Evolutionary conservation across 1,140 invertebrate species (phyloP).

Genomic region (Saccostrea cuccullata): DNA sequence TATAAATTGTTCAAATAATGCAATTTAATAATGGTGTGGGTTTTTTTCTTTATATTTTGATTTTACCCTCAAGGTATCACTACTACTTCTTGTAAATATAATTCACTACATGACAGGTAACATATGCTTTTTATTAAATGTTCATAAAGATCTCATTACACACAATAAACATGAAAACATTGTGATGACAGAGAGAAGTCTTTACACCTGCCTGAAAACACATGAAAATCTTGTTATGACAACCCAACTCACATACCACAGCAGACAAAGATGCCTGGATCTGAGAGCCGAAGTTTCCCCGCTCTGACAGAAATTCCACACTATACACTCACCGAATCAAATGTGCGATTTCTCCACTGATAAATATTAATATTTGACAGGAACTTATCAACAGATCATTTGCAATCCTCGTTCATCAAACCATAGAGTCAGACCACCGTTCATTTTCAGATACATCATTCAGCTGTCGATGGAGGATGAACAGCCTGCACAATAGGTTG

Average conservation of each 20-base stretch:
- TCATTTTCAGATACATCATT: conserved; percentile 12
- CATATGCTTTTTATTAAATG: too few relatives aligned
- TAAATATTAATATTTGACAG: conserved; percentile 37
- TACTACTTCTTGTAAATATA: too few relatives aligned
- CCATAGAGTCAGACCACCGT: not conserved
- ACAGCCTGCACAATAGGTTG: conserved; percentile 12
- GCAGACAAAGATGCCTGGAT: not conserved
- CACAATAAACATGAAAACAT: not conserved
- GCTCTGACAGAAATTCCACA: not conserved
- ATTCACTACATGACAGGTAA: too few relatives aligned
- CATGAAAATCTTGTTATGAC: conserved; percentile 11
- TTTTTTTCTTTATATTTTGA: too few relatives aligned
- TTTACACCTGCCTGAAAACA: not conserved
- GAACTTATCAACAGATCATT: conserved; percentile 36
- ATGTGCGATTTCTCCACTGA: conserved; percentile 9
- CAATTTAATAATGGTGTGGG: too few relatives aligned
- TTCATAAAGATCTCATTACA: too few relatives aligned
- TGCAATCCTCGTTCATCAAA: conserved; percentile 25
- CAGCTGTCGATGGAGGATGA: not conserved
- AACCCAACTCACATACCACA: conserved; percentile 9
- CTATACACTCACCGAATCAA: conserved; percentile 16
- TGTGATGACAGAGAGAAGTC: not conserved
- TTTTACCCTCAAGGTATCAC: too few relatives aligned
- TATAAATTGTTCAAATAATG: too few relatives aligned
- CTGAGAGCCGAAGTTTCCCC: not conserved